Percentiles rank a stretch among this genome's conserved stretches.
Conservation (phyloP, 2,113 vertebrate species). For the Eublepharis macularius region DNA sequence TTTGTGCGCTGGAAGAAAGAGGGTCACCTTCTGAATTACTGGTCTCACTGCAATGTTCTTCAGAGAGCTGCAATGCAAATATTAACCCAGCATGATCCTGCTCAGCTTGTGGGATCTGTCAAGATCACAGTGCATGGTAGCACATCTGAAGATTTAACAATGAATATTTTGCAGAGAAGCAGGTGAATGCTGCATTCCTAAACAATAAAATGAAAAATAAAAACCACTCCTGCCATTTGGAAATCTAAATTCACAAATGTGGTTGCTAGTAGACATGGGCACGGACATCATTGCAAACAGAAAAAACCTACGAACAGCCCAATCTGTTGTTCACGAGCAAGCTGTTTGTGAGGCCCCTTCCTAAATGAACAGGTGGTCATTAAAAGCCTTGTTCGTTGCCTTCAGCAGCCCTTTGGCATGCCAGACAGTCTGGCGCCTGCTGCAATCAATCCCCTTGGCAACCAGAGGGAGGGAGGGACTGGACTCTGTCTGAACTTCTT, state of each 20-base stretch:
- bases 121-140: background rate
- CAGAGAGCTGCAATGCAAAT: background rate
- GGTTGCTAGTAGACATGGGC: too few species aligned
- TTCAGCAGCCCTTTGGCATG: too few species aligned
- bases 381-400: too few species aligned
- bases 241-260: background rate
- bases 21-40: background rate
- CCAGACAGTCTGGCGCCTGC: too few species aligned
- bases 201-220: background rate
- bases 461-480: too few species aligned
- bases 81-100: background rate
- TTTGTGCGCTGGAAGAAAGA: background rate
- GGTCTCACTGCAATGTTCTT: fast-evolving
- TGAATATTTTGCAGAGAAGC: background rate
- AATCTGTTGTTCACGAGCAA: too few species aligned
- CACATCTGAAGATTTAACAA: background rate
- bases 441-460: too few species aligned
- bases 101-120: background rate
- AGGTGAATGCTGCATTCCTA: background rate
- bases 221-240: background rate
- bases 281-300: too few species aligned
- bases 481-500: too few species aligned
- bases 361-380: too few species aligned
- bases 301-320: too few species aligned
- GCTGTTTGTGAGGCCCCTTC: too few species aligned